Conservation (phyloP, 2,797 vertebrate species). For the Takifugu ocellatus region DNA sequence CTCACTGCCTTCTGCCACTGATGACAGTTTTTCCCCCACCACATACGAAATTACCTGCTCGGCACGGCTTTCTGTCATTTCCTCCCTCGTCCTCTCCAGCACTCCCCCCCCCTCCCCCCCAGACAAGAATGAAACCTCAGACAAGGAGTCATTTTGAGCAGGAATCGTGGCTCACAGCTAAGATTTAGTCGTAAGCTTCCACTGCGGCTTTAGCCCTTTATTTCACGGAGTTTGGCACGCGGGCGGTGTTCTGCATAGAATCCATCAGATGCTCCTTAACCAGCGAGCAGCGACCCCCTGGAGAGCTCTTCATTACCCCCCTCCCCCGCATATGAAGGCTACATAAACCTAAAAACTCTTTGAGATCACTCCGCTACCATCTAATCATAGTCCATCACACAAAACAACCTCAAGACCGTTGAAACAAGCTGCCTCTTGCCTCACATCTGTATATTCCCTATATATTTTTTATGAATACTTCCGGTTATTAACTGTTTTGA, state of each 20-base stretch:
- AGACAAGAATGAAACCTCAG: conserved; percentile 37
- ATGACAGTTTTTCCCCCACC: conserved; percentile 3
- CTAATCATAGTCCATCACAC: background rate
- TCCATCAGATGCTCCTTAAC: conserved; percentile 29
- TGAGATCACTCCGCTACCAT: background rate
- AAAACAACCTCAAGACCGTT: background rate
- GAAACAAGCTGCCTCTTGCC: background rate
- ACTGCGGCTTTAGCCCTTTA: conserved; percentile 25
- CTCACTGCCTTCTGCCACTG: background rate
- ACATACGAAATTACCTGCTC: conserved; percentile 5
- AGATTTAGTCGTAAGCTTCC: conserved; percentile 47
- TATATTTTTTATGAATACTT: too few relatives aligned
- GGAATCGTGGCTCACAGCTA: conserved; percentile 48
- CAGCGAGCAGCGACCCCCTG: conserved; percentile 18
- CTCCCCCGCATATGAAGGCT: conserved; percentile 15
- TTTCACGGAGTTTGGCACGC: conserved; percentile 52
- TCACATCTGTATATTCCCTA: background rate
- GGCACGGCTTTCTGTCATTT: conserved; percentile 11
- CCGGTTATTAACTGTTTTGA: too few relatives aligned
- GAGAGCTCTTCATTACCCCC: conserved; percentile 50
- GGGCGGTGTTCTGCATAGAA: background rate
- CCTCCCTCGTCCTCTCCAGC: conserved; percentile 6
- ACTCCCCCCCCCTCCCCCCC: conserved; percentile 18
- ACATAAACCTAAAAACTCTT: conserved; percentile 49
- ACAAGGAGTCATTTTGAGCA: conserved; percentile 36